Percentiles rank a stretch among this genome's conserved stretches.
phyloP scores from a whole-genome alignment of 2,888 invertebrate species.

The Apodemia hepburni region DNA sequence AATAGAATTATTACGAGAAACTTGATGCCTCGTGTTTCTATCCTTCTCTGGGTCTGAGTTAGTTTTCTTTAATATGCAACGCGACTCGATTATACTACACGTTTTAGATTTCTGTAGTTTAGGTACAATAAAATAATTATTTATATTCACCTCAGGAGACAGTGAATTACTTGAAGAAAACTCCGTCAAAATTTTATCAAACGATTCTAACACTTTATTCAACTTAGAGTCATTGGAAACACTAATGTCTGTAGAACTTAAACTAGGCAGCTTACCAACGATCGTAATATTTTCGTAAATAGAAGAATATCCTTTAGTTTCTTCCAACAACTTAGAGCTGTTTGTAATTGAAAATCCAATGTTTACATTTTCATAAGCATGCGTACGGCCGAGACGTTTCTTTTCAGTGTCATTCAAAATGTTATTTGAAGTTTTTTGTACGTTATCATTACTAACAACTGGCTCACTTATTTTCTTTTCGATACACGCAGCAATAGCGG shows the following conservation, averaged over 20 bases:
- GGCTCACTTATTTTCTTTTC: slow-evolving; percentile 70
- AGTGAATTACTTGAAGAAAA: slow-evolving; percentile 55
- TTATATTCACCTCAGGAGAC: slow-evolving; percentile 44
- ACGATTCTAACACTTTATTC: slow-evolving; percentile 70
- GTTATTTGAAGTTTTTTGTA: slow-evolving; percentile 54
- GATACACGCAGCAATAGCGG: slow-evolving; percentile 69
- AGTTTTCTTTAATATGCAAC: slow-evolving; percentile 83
- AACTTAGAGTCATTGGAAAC: slow-evolving; percentile 55
- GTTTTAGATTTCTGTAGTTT: slow-evolving; percentile 85
- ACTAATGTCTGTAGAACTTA: slow-evolving; percentile 32
- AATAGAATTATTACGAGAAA: slow-evolving; percentile 67
- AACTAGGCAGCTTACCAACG: slow-evolving; percentile 45
- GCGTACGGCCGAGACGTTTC: slow-evolving; percentile 45
- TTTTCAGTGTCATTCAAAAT: slow-evolving; percentile 47
- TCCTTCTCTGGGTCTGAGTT: slow-evolving; percentile 68
- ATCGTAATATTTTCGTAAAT: slow-evolving; percentile 74
- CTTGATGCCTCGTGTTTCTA: slow-evolving; percentile 53
- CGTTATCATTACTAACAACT: slow-evolving; percentile 56
- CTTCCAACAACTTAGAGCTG: slow-evolving; percentile 52
- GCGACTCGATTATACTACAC: slow-evolving; percentile 85
- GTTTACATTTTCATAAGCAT: slow-evolving; percentile 74
- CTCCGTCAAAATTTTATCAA: slow-evolving; percentile 71
- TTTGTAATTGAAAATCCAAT: slow-evolving; percentile 40
- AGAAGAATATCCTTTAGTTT: slow-evolving; percentile 68
- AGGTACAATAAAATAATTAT: slow-evolving; percentile 61